Evolutionary conservation across 2,888 invertebrate genomes (phyloP).

Genomic region (Ormyrus pomaceus): DNA sequence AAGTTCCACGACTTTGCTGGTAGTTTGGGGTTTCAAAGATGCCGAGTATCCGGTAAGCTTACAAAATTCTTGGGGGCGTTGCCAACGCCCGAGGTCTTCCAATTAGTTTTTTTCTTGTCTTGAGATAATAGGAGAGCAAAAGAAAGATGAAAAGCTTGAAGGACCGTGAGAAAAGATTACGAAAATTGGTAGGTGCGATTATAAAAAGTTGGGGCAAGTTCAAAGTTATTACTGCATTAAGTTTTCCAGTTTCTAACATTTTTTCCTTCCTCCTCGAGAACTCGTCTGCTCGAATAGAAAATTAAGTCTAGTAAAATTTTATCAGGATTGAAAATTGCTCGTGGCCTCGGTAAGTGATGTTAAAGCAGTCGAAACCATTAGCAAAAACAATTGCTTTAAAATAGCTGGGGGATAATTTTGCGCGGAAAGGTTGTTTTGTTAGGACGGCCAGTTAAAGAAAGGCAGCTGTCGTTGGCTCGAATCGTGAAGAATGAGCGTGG

Average conservation of each 20-base stretch:
- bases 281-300: slow-evolving; percentile 39
- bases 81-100: slow-evolving; percentile 17
- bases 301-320: slow-evolving; percentile 39
- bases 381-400: no score
- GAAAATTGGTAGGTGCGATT: slow-evolving; percentile 44
- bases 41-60: background rate
- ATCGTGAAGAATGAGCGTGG: slow-evolving; percentile 33
- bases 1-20: background rate
- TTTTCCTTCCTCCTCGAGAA: background rate
- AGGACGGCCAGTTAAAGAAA: no score
- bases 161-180: slow-evolving; percentile 40
- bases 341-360: background rate
- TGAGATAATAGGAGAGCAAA: slow-evolving; percentile 30
- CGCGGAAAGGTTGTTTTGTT: no score
- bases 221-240: slow-evolving; percentile 28
- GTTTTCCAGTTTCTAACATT: slow-evolving; percentile 23
- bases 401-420: no score
- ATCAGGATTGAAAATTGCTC: slow-evolving; percentile 34
- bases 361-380: no score
- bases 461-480: background rate
- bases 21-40: slow-evolving; percentile 20
- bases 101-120: slow-evolving; percentile 37
- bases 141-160: slow-evolving; percentile 36
- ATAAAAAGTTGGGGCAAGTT: slow-evolving; percentile 25
- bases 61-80: background rate